A percentile compares a stretch with the other conserved stretches of the same genome.
phyloP scores from a whole-genome alignment of 1,140 invertebrate genomes.

The Hycleus phaleratus region DNA sequence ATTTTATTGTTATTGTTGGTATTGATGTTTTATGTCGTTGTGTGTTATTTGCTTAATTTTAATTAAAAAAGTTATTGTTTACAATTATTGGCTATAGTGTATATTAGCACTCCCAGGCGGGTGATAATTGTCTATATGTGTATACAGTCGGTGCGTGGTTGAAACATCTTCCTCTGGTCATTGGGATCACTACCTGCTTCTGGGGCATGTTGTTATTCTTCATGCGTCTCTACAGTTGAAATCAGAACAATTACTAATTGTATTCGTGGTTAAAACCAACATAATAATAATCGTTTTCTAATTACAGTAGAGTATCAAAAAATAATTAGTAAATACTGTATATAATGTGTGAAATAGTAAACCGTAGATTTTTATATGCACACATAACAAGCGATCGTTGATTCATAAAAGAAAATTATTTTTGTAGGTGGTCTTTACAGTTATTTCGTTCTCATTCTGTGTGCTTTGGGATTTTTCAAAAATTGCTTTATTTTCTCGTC shows the following conservation, averaged over 20 bases:
- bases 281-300: too few species aligned
- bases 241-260: neutral
- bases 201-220: constrained; percentile 62
- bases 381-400: too few species aligned
- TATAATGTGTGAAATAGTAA: constrained; percentile 20
- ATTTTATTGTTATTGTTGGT: neutral
- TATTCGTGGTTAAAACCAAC: too few species aligned
- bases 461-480: too few species aligned
- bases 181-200: constrained; percentile 60
- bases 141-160: constrained; percentile 40
- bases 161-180: constrained; percentile 53
- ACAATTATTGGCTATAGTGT: constrained; percentile 12
- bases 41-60: neutral
- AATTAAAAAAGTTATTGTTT: too few species aligned
- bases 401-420: too few species aligned
- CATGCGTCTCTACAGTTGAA: constrained; percentile 39
- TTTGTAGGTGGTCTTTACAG: too few species aligned
- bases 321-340: constrained; percentile 9
- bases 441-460: too few species aligned
- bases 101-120: constrained; percentile 42
- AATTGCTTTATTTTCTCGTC: too few species aligned
- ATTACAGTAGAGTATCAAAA: too few species aligned
- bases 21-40: too few species aligned
- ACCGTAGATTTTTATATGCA: too few species aligned
- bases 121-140: constrained; percentile 36